These are phyloP conservation scores for Leptarthrus brevirostris DNA, from an alignment of 2,888 invertebrate genomes.

Conservation along the genomic window DNA sequence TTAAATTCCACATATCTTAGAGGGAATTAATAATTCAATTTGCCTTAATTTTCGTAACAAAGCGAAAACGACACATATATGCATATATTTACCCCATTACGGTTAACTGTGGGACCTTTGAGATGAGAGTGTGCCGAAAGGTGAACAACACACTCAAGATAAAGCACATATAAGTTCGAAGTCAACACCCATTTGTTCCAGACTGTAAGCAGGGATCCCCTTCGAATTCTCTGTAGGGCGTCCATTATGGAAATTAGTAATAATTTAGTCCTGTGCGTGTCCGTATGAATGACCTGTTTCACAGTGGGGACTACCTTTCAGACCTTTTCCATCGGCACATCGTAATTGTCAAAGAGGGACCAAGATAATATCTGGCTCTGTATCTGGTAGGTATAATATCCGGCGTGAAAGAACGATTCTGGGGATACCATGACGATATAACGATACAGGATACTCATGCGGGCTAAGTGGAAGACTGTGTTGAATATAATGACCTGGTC, in stretches of 20 bases:
- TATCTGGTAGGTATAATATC: conserved; percentile 37
- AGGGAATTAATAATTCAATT: conserved; percentile 36
- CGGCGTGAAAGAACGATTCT: conserved; percentile 9
- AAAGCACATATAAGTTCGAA: conserved; percentile 37
- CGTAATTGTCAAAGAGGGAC: conserved; percentile 45
- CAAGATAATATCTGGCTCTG: conserved; percentile 28
- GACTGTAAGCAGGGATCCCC: conserved; percentile 36
- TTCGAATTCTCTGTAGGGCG: conserved; percentile 13
- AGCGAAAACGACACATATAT: conserved; percentile 6
- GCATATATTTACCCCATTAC: conserved; percentile 19
- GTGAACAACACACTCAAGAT: conserved; percentile 26
- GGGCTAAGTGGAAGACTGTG: conserved; percentile 38
- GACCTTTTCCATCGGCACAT: conserved; percentile 41
- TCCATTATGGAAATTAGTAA: conserved; percentile 46
- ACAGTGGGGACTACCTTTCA: conserved; percentile 35
- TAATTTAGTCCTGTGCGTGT: conserved; percentile 46
- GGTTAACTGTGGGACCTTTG: conserved; percentile 14
- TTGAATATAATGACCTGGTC: conserved; percentile 29
- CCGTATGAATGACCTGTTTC: conserved; percentile 41
- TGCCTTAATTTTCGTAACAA: conserved; percentile 33
- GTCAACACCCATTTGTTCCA: conserved; percentile 47
- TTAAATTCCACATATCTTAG: conserved; percentile 3
- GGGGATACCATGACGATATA: conserved; percentile 6
- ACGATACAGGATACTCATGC: conserved; percentile 38
- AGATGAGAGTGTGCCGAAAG: conserved; percentile 1